Evolutionary conservation across 2,888 invertebrate species (phyloP), one percentile per base, ranked within the genome.

Genomic region (Chelonus formosanus): DNA sequence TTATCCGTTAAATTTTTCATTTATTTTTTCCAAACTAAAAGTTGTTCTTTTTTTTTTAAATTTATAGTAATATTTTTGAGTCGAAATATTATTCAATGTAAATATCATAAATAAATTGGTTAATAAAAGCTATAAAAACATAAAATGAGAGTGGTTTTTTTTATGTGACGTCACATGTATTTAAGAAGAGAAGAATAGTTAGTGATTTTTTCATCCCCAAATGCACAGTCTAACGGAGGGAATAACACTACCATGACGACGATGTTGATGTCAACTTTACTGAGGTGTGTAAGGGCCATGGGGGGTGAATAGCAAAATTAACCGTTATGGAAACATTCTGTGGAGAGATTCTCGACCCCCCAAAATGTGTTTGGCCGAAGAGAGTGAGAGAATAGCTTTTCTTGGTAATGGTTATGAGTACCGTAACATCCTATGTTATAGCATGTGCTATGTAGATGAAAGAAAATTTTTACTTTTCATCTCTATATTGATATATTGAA

Each of bases 371-470:
- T 58, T 47, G 54, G 43, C 34, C 32, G 32, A 43, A 45, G 5
- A 45, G 32, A 52, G 44, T 35, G 52, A 50, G 50, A 60, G 40
- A 44, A 4, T 35, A 40, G 20, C 55, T 60, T 43, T 52, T 58
- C 54, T 32, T 56, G 53, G 58, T 70, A 68, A 71, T 70, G 71
- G 67, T 71, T 66, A 71, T 70, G 68, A 53, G 48, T 47, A 59
- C 67, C 65, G 60, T 70, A 69, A 70, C 70, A 60, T 54, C 40
- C 66, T 63, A 43, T 62, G 61, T 65, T 65, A 58, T 53, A 48
- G 48, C 55, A 65, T 44, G 56, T 36, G 50, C 53, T 50, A 60
- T 40, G 54, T 20, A 66, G 10, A 52, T 34, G 53, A 47, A 53
- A 44, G 40, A 55, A 54, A 48, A 61, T 60, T 56, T 60, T 55